Evolutionary conservation across 2,113 vertebrate genomes (phyloP), one percentile per base, ranked within the genome.

Genomic region (Asarcornis scutulata): DNA sequence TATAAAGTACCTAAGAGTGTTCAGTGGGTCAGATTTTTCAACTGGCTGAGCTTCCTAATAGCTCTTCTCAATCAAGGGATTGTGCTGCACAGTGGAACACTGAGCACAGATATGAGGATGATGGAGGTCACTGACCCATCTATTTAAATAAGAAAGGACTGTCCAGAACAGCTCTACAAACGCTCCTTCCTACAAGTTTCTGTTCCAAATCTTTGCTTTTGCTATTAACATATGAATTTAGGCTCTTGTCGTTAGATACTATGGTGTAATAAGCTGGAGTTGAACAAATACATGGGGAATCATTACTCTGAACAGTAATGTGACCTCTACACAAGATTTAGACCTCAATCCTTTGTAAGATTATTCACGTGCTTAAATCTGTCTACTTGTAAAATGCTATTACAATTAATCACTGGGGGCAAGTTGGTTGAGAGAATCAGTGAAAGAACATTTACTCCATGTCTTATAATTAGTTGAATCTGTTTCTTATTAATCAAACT

Each of bases 61-160:
- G 93, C 97, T 94, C 95, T 96, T 97, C 97, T 96, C 95, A 97
- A 96, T 97, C 96, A 97, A 94, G 67, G 50, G 80, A 89, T 63
- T 92, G 91, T 92, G 83, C 95, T 66, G 80, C 87, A 62, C 94
- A 86, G 80, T 76, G 91, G 93, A 96, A 87, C 88, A 73, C 77
- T 32, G 74, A 79, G 83, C 86, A 87, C 71, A 94, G 91, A 71
- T 56, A 89, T 1, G 1, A 60, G 88, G 73, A 96, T 91, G 95
- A 94, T 84, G 71, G 96, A 95, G 96, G 91, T 96, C 93, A 93
- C 69, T 80, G 90, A 92, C 91, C 76, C 69, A 69, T 29, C 91
- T 91, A 91, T 91, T 94, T 95, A 91, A 96, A 96, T 82, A 72
- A 82, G 77, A 97, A 85, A 80, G n/a, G 27, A 75, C 86, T 27